A percentile compares a stretch with the other conserved stretches of the same genome.
These are phyloP conservation scores for Salvelinus fontinalis DNA, from an alignment of 2,113 vertebrate genomes.

Conservation along the genomic window DNA sequence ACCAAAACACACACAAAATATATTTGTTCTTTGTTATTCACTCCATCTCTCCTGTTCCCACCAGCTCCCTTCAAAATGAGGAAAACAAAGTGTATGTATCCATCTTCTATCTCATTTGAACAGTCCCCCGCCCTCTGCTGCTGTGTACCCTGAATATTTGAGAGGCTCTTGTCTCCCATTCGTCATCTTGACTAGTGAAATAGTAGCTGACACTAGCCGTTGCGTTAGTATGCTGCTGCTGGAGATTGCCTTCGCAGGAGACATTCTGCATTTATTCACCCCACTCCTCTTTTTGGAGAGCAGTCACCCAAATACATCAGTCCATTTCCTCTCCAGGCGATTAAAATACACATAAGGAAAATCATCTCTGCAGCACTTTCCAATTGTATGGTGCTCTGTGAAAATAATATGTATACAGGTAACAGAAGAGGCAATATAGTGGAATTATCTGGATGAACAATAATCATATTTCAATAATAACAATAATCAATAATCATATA, in stretches of 20 bases:
- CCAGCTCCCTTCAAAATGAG: conserved; percentile 38
- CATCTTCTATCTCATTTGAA: conserved; percentile 14
- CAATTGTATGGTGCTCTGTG: not conserved
- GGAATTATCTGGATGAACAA: not conserved
- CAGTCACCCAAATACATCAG: conserved; percentile 43
- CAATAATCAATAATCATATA: not conserved
- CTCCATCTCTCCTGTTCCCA: conserved; percentile 9
- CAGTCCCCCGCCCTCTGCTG: not conserved
- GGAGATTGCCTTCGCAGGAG: conserved; percentile 56
- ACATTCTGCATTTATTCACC: conserved; percentile 55
- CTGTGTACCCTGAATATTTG: conserved; percentile 65
- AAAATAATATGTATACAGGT: not conserved
- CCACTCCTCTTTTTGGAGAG: conserved; percentile 41
- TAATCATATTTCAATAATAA: not conserved
- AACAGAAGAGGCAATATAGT: not conserved
- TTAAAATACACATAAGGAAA: not conserved
- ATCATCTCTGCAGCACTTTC: conserved; percentile 1
- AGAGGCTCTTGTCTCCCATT: conserved; percentile 68
- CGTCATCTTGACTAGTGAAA: conserved; percentile 73
- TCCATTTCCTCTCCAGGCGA: conserved; percentile 24
- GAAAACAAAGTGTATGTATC: conserved; percentile 40
- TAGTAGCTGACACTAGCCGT: conserved; percentile 69
- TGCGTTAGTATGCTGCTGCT: conserved; percentile 58
- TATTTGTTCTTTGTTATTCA: conserved; percentile 22
- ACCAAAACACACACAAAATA: conserved; percentile 47